Evolutionary conservation across 2,113 vertebrate species (phyloP), one percentile per base, ranked within the genome.

Genomic region (Myotis brandtii): DNA sequence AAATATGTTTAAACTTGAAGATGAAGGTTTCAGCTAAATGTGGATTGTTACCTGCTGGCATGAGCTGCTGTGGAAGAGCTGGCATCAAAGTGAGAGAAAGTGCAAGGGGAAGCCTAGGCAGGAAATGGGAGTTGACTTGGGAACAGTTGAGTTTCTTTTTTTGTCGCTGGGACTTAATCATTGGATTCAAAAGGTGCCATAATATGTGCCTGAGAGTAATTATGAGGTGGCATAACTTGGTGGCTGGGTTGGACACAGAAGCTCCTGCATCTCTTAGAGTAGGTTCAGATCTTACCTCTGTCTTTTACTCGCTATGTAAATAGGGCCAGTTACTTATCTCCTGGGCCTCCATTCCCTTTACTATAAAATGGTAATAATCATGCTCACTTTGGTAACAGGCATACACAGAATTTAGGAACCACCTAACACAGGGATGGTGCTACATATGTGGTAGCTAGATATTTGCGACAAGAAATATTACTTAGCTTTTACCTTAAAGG

Each of bases 1-100:
- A 93, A 56, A 37, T 88, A 81, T 81, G 87, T 81, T 95, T 96
- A 95, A 96, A 59, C 92, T 66, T 52, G 9, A 86, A 90, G 18
- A 91, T 56, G 69, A 88, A 50, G 43, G 46, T 43, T 56, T 69
- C 69, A 2, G 20, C 70, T 92, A 77, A 81, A 54, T 73, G 52
- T 73, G 40, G 25, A n/a, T 30, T 62, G 21, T 82, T 90, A 12
- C 27, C 69, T 93, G 77, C 67, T 30, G 23, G 16, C 12, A 10
- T 0, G 1, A 17, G 34, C 52, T 89, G 32, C 56, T 12, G 3
- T 7, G 1, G 16, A 75, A 69, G 13, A 9, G 30, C 75, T 86
- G n/a, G 9, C 23, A 50, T 69, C 18, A 9, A 46, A n/a, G 23
- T 40, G 67, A 56, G 32, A 76, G 54, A 50, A 80, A 32, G 56